phyloP scores from a whole-genome alignment of 2,888 invertebrate species.

The Melieria omissa region DNA sequence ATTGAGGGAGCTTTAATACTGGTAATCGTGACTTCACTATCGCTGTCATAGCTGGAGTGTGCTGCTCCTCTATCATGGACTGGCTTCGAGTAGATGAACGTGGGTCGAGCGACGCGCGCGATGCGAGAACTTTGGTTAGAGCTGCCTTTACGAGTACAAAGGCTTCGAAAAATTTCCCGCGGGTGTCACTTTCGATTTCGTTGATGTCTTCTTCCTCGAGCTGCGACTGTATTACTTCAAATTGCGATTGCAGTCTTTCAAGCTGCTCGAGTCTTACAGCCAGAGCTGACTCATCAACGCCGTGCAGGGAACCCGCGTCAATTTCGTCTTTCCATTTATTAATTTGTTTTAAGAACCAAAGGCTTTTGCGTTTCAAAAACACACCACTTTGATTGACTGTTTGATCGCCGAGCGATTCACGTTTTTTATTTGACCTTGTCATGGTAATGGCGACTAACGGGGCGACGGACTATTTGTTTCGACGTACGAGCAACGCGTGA shows the following conservation, averaged over 20 bases:
- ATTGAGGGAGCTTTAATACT: background rate
- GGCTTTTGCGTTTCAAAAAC: conserved; percentile 5
- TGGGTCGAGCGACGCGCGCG: background rate
- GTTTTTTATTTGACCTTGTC: background rate
- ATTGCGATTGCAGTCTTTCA: background rate
- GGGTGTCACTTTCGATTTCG: background rate
- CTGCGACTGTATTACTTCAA: conserved; percentile 3
- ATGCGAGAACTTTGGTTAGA: background rate
- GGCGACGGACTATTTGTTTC: too few species aligned
- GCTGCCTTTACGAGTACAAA: background rate
- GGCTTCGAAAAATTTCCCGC: background rate
- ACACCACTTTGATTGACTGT: background rate
- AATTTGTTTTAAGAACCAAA: background rate
- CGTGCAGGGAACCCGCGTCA: background rate
- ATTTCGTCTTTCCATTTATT: background rate
- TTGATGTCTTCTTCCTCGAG: conserved; percentile 2
- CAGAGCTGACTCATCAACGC: conserved; percentile 6
- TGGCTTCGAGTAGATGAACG: background rate
- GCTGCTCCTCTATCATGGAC: background rate
- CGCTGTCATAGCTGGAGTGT: background rate
- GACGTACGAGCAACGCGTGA: too few species aligned
- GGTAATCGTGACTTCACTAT: background rate
- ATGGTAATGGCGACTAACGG: background rate
- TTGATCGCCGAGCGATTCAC: background rate
- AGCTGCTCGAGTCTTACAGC: conserved; percentile 4